Evolutionary conservation across 2,888 invertebrate genomes (phyloP), one percentile per base, ranked within the genome.

Genomic region (Panopea generosa): DNA sequence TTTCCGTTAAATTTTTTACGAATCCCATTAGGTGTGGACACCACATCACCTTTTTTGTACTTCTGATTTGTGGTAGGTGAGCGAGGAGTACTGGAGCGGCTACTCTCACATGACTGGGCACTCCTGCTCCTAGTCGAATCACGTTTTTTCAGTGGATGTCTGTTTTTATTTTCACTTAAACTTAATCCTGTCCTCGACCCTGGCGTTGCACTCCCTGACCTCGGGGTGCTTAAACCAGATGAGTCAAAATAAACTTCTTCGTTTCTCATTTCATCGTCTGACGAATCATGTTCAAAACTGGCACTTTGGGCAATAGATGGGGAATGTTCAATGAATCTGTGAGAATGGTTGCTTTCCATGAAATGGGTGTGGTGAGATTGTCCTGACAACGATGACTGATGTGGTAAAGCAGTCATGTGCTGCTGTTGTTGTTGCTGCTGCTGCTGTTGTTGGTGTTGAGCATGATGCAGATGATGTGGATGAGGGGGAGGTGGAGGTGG

Each of bases 1-100:
- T 99, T 99, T 43, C 99, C 99, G 94, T 99, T 99, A 93, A 98
- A 99, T 94, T 99, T 99, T 94, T 99, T 99, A 16, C 99, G 94
- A 88, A 99, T 98, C 83, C 99, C 99, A 87, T 96, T 97, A 2
- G 97, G 97, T 57, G 97, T 97, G 3, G 96, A 96, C 40, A 98
- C 97, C 68, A 99, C 97, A 93, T 99, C 99, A 84, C 99, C 99
- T 94, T 99, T 99, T 94, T 91, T 91, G 82, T 92, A 92, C 77
- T 92, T 92, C 77, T 86, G 86, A 55, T 85, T 86, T 20, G 89
- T 83, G 20, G 84, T 84, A 0, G 91, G 91, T 18, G 91, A 90
- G 6, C 91, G 81, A 0, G 92, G 92, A 2, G 92, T 91, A 77
- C 92, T 92, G 7, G 90, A 89, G 26, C 91, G 77, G 50, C 89